Evolutionary conservation across 2,113 vertebrate genomes (phyloP).

Genomic region (Scalopus aquaticus): DNA sequence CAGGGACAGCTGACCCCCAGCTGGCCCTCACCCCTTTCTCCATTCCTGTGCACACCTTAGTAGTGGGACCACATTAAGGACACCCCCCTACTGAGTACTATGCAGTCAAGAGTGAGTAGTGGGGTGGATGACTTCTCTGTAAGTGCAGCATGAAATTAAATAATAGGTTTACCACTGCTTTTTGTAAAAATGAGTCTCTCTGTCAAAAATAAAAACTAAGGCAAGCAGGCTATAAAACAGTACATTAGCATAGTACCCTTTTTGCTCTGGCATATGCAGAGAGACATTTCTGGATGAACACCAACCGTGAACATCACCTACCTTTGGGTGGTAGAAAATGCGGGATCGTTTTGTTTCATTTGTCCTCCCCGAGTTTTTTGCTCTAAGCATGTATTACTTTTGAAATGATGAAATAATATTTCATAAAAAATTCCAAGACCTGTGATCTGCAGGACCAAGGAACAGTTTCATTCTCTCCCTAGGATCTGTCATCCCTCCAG

Average conservation of each 20-base stretch:
- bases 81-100: background rate
- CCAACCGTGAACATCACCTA: background rate
- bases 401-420: conserved; percentile 2
- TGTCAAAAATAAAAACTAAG: background rate
- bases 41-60: background rate
- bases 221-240: background rate
- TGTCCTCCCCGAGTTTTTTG: background rate
- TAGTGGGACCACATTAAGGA: background rate
- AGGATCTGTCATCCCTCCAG: background rate
- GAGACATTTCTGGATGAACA: background rate
- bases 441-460: background rate
- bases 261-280: background rate
- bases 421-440: background rate
- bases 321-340: background rate
- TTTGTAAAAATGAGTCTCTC: background rate
- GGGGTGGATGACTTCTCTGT: background rate
- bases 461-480: too few relatives aligned
- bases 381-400: background rate
- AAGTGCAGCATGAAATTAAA: background rate
- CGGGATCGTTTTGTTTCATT: background rate
- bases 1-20: background rate
- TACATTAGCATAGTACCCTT: background rate
- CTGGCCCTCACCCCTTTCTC: background rate
- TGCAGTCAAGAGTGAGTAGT: background rate
- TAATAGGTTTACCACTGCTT: background rate